These are phyloP conservation scores for Sinocyclocheilus maitianheensis DNA, from an alignment of 2,113 vertebrate genomes.

Conservation along the genomic window DNA sequence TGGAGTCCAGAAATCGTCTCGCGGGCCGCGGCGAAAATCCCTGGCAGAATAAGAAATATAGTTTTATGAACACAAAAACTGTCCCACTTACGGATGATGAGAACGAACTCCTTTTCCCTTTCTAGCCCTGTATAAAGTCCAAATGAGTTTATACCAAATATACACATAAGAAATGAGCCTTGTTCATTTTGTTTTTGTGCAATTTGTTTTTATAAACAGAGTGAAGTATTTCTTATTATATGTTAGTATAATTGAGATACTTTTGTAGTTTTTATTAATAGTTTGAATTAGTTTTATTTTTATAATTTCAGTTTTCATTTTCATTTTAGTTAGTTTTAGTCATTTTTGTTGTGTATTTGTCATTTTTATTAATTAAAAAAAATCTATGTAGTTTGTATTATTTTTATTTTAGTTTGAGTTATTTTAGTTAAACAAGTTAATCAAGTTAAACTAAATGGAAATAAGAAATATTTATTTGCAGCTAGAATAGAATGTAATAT, in stretches of 20 bases:
- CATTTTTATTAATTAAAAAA: too few species aligned
- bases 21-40: neutral
- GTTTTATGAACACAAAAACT: neutral
- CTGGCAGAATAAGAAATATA: neutral
- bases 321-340: neutral
- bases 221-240: too few species aligned
- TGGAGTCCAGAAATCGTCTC: constrained; percentile 51
- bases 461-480: too few species aligned
- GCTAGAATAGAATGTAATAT: too few species aligned
- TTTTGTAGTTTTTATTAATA: neutral
- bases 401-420: too few species aligned
- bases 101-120: neutral
- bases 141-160: neutral
- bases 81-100: neutral
- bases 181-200: neutral
- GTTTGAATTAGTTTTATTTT: neutral
- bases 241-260: neutral
- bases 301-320: neutral
- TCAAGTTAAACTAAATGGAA: too few species aligned
- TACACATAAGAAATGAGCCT: neutral
- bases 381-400: too few species aligned
- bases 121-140: neutral
- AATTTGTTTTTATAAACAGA: neutral
- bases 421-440: too few species aligned
- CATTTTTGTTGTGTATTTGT: neutral